These are phyloP conservation scores for Crocidura indochinensis DNA, from an alignment of 2,797 vertebrate genomes.

Conservation along the genomic window DNA sequence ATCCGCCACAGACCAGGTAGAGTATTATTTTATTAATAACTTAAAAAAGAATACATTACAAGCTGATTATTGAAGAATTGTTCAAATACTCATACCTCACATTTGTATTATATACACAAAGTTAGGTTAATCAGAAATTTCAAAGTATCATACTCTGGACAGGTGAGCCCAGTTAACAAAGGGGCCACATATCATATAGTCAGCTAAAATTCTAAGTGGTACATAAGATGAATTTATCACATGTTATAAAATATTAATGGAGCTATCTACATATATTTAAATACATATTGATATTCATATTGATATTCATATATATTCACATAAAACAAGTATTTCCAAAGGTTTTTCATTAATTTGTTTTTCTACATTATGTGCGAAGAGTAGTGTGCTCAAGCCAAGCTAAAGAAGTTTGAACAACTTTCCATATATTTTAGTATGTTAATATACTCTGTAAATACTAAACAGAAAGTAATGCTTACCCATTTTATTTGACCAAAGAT, in stretches of 20 bases:
- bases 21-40: slow-evolving; percentile 40
- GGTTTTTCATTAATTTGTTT: slow-evolving; percentile 26
- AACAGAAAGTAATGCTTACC: not conserved
- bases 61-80: slow-evolving; percentile 31
- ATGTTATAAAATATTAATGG: too few relatives aligned
- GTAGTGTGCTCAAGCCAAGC: slow-evolving; percentile 28
- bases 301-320: slow-evolving; percentile 3
- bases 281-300: too few relatives aligned
- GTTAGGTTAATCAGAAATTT: slow-evolving; percentile 42
- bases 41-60: slow-evolving; percentile 38
- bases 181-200: not conserved
- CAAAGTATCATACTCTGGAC: not conserved
- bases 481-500: not conserved
- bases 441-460: not conserved
- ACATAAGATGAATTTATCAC: not conserved
- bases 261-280: too few relatives aligned
- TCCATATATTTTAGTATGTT: slow-evolving; percentile 3
- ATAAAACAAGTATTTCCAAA: slow-evolving; percentile 11
- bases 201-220: slow-evolving; percentile 31
- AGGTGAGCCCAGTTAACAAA: slow-evolving; percentile 17
- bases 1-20: slow-evolving; percentile 97
- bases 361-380: slow-evolving; percentile 47
- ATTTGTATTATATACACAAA: slow-evolving; percentile 38
- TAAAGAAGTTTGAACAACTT: slow-evolving; percentile 49
- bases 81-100: slow-evolving; percentile 48